Evolutionary conservation across 2,888 invertebrate species (phyloP).

Genomic region (Lucinisca nassula): DNA sequence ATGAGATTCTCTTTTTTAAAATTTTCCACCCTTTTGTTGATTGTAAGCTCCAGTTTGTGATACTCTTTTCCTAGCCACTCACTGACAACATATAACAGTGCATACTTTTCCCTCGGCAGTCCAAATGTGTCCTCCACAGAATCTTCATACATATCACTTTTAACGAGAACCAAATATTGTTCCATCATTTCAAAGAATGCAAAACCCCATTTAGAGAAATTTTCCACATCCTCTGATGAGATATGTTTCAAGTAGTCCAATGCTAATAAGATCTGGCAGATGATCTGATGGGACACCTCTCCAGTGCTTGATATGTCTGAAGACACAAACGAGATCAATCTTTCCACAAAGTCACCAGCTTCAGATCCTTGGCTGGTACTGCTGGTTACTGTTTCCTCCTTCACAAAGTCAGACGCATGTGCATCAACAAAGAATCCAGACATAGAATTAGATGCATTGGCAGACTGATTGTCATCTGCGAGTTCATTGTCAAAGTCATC

Average conservation of each 20-base stretch:
- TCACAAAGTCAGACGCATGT: background rate
- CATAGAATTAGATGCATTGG: background rate
- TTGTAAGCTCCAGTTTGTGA: slow-evolving; percentile 64
- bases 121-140: slow-evolving; percentile 48
- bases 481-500: background rate
- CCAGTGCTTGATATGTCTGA: slow-evolving; percentile 1
- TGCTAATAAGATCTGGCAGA: slow-evolving; percentile 36
- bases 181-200: slow-evolving; percentile 60
- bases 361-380: background rate
- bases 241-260: slow-evolving; percentile 52
- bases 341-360: slow-evolving; percentile 39
- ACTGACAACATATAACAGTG: slow-evolving; percentile 71
- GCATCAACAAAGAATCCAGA: background rate
- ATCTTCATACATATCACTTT: slow-evolving; percentile 17
- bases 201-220: slow-evolving; percentile 25
- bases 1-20: slow-evolving; percentile 79
- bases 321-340: slow-evolving; percentile 26
- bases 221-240: background rate
- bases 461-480: background rate
- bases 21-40: slow-evolving; percentile 69
- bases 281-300: slow-evolving; percentile 28
- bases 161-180: slow-evolving; percentile 42
- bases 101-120: slow-evolving; percentile 54
- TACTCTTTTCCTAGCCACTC: slow-evolving; percentile 81
- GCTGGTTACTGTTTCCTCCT: background rate